Evolutionary conservation across 2,888 invertebrate genomes (phyloP).

Genomic region (Helleia helle): DNA sequence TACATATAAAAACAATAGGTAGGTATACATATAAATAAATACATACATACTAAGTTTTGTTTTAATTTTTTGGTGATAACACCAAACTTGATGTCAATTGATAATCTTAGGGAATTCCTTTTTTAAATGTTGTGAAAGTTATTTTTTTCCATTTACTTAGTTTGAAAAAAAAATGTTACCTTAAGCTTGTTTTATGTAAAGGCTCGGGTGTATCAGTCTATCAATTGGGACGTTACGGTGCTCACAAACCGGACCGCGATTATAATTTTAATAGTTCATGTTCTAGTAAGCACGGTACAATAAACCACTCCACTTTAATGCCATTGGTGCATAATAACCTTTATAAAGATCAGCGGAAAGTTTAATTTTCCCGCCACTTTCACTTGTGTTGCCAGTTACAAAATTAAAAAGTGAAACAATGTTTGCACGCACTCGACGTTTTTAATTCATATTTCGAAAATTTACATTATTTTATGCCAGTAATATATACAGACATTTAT

Average conservation of each 20-base stretch:
- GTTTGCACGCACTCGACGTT: neutral
- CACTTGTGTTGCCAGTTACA: neutral
- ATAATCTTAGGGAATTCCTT: too few relatives aligned
- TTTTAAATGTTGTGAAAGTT: too few relatives aligned
- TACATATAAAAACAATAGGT: too few relatives aligned
- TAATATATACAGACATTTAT: too few relatives aligned
- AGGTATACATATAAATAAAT: too few relatives aligned
- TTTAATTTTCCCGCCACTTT: neutral
- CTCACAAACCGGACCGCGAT: conserved; percentile 8
- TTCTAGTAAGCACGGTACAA: conserved; percentile 40
- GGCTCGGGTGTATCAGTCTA: neutral
- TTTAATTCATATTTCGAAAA: neutral
- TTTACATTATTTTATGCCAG: neutral
- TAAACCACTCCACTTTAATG: neutral
- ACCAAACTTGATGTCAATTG: too few relatives aligned
- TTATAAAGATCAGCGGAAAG: neutral
- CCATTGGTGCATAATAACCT: neutral
- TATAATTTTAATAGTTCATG: conserved; percentile 36
- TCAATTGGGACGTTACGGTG: neutral
- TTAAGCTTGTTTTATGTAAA: neutral
- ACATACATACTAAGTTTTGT: too few relatives aligned
- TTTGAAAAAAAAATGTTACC: too few relatives aligned
- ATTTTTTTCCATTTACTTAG: too few relatives aligned
- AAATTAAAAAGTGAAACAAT: conserved; percentile 4
- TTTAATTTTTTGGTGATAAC: too few relatives aligned